These are phyloP conservation scores for Danio aesculapii DNA, from an alignment of 2,797 vertebrate genomes.

Conservation along the genomic window DNA sequence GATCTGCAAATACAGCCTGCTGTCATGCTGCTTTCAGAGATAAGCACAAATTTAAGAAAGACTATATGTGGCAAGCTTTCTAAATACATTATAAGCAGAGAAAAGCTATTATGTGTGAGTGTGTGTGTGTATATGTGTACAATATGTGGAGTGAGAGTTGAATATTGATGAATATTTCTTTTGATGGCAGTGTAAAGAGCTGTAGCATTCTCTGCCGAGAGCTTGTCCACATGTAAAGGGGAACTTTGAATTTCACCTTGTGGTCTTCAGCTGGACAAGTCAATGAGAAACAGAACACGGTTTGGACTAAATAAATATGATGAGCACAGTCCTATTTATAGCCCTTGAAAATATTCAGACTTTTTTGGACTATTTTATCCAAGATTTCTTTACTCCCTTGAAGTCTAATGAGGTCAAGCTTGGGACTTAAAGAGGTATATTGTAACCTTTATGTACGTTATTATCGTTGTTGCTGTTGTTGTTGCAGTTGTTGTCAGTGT, in stretches of 20 bases:
- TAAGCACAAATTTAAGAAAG: conserved; percentile 60
- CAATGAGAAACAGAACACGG: not conserved
- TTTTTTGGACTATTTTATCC: conserved; percentile 11
- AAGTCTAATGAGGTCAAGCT: conserved; percentile 29
- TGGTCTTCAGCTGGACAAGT: conserved; percentile 22
- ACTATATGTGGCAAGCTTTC: conserved; percentile 42
- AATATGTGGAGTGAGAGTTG: conserved; percentile 41
- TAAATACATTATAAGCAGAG: conserved; percentile 43
- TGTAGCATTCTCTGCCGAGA: conserved; percentile 12
- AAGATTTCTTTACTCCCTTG: conserved; percentile 43
- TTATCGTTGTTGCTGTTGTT: conserved; percentile 57
- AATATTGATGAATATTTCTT: conserved; percentile 17
- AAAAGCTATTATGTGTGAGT: conserved; percentile 43
- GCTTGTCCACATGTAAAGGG: conserved; percentile 28
- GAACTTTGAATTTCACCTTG: conserved; percentile 25
- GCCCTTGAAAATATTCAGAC: not conserved
- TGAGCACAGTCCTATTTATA: conserved; percentile 36
- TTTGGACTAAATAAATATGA: conserved; percentile 2
- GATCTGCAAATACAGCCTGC: conserved; percentile 30
- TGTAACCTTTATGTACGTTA: conserved; percentile 67
- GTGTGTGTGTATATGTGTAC: conserved; percentile 47
- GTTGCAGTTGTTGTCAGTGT: conserved; percentile 68
- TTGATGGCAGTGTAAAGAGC: not conserved
- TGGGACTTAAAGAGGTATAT: conserved; percentile 49
- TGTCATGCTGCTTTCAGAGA: conserved; percentile 60